phyloP scores from a whole-genome alignment of 1,140 invertebrate species.

The Battus philenor region DNA sequence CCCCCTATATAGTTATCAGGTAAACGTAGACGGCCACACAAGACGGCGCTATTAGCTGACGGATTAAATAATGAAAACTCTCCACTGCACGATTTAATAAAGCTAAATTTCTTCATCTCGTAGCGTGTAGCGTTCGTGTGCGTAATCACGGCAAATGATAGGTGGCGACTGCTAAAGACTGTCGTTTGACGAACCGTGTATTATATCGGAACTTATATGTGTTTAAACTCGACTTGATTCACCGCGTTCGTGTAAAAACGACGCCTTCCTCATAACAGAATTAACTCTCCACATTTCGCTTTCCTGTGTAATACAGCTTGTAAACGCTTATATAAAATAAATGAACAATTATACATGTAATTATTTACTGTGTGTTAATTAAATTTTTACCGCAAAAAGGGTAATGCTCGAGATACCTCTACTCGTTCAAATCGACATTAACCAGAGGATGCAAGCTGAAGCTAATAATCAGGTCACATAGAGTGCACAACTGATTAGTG shows the following conservation, averaged over 20 bases:
- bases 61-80: slow-evolving; percentile 27
- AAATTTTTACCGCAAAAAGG: too few relatives aligned
- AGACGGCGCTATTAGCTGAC: slow-evolving; percentile 4
- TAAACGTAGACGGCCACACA: slow-evolving; percentile 15
- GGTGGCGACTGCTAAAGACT: slow-evolving; percentile 27
- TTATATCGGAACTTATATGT: background rate
- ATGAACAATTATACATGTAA: too few relatives aligned
- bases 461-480: too few relatives aligned
- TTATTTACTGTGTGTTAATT: too few relatives aligned
- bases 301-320: too few relatives aligned
- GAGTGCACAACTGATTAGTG: too few relatives aligned
- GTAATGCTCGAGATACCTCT: too few relatives aligned
- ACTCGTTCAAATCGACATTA: too few relatives aligned
- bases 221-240: background rate
- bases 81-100: slow-evolving; percentile 25
- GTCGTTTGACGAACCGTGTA: slow-evolving; percentile 6
- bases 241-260: background rate
- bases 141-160: slow-evolving; percentile 45
- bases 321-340: too few relatives aligned
- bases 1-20: background rate
- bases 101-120: slow-evolving; percentile 60
- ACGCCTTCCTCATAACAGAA: background rate
- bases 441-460: too few relatives aligned
- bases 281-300: background rate
- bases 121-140: slow-evolving; percentile 28